These are phyloP conservation scores for Callipepla californica DNA, from an alignment of 2,113 vertebrate genomes.

Conservation along the genomic window DNA sequence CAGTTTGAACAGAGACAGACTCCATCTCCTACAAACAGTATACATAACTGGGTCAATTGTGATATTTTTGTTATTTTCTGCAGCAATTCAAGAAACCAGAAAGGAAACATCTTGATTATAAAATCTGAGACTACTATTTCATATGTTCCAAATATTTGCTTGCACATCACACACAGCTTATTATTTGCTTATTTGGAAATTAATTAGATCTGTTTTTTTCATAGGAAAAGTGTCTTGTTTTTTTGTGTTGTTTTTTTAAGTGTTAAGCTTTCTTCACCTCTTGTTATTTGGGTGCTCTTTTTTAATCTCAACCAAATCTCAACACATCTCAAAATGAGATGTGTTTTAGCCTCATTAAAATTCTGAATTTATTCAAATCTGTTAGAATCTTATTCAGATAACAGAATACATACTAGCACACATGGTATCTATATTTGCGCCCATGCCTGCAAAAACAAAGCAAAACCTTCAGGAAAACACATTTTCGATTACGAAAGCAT, in stretches of 20 bases:
- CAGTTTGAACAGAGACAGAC: background rate
- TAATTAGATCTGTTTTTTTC: conserved; percentile 43
- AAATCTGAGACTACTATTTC: conserved; percentile 38
- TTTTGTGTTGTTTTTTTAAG: background rate
- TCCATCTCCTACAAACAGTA: background rate
- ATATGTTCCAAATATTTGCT: conserved; percentile 17
- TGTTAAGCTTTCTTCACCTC: background rate
- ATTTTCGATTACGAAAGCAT: background rate
- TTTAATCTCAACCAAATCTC: background rate
- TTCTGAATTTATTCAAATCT: conserved; percentile 45
- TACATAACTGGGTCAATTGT: background rate
- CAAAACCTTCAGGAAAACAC: background rate
- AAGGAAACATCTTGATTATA: conserved; percentile 51
- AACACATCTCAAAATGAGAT: conserved; percentile 33
- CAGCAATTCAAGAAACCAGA: background rate
- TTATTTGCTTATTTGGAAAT: conserved; percentile 37
- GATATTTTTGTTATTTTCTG: background rate
- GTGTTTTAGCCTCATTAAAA: conserved; percentile 11
- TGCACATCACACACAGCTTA: conserved; percentile 14
- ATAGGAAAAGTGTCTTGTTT: background rate
- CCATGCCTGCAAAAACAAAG: background rate
- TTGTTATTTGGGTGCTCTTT: background rate
- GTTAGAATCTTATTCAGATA: background rate
- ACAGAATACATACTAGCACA: background rate
- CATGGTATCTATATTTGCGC: background rate